Evolutionary conservation across 2,113 vertebrate genomes (phyloP).

Genomic region (Mobula birostris): DNA sequence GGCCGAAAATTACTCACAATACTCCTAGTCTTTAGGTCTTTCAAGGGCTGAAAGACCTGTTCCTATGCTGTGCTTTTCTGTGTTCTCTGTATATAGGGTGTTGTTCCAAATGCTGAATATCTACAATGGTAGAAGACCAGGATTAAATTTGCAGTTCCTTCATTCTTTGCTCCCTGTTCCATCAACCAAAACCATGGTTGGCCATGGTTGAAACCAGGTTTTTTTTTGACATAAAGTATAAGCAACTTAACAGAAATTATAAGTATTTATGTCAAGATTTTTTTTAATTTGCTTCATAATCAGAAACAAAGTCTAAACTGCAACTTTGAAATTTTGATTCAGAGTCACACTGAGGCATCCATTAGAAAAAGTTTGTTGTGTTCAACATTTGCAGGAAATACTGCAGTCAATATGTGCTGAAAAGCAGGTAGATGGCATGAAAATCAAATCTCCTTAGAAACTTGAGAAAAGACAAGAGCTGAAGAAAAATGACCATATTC

Average conservation of each 20-base stretch:
- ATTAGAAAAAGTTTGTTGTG: not conserved
- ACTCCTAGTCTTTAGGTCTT: no score
- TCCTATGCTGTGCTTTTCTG: no score
- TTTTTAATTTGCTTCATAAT: not conserved
- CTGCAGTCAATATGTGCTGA: not conserved
- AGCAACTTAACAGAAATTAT: not conserved
- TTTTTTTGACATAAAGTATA: not conserved
- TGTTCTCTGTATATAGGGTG: not conserved
- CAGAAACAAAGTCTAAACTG: not conserved
- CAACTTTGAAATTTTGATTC: not conserved
- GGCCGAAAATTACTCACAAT: no score
- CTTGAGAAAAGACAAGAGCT: not conserved
- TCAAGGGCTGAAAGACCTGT: no score
- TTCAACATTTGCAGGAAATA: not conserved
- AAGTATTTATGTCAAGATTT: not conserved
- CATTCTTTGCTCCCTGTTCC: no score
- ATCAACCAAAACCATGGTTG: not conserved
- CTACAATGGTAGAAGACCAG: no score
- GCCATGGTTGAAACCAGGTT: not conserved
- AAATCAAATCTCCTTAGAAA: not conserved
- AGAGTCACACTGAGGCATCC: not conserved
- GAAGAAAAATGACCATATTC: slow-evolving; percentile 15
- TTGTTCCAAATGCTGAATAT: not conserved
- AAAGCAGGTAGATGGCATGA: not conserved
- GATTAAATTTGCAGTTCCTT: not conserved